Conservation (phyloP, 2,113 vertebrate species). For the Eudyptes chrysolophus region DNA sequence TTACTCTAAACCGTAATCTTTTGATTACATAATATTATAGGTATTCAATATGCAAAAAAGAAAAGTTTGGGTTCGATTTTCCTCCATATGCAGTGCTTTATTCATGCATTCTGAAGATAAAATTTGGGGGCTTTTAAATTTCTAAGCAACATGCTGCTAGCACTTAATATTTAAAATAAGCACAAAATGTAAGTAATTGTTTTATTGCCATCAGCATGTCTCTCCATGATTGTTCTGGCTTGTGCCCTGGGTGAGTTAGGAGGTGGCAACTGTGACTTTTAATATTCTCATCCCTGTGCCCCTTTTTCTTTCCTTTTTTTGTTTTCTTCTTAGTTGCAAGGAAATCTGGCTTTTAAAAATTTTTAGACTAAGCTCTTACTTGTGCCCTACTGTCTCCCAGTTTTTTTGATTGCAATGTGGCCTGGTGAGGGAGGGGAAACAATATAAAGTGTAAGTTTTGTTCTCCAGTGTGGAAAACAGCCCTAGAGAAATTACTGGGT, state of each 20-base stretch:
- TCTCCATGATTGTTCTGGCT: conserved; percentile 49
- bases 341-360: not conserved
- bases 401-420: not conserved
- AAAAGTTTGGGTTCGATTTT: not conserved
- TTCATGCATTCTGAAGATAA: conserved; percentile 4
- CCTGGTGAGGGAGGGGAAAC: not conserved
- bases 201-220: conserved; percentile 54
- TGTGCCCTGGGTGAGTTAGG: conserved; percentile 36
- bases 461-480: not conserved
- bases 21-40: conserved; percentile 21
- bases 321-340: not conserved
- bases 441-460: not conserved
- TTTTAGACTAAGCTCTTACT: not conserved
- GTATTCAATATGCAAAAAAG: not conserved
- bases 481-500: not conserved
- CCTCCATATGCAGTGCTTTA: not conserved
- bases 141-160: conserved; percentile 37
- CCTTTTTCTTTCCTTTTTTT: not conserved
- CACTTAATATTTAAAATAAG: conserved; percentile 64
- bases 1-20: not conserved
- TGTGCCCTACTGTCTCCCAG: not conserved
- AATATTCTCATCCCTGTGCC: not conserved
- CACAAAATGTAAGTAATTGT: conserved; percentile 27
- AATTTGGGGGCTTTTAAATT: conserved; percentile 26
- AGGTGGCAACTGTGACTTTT: not conserved